A percentile compares a stretch with the other conserved stretches of the same genome.
Conservation (phyloP, 2,797 vertebrate genomes). For the Chlorospingus semifuscus region DNA sequence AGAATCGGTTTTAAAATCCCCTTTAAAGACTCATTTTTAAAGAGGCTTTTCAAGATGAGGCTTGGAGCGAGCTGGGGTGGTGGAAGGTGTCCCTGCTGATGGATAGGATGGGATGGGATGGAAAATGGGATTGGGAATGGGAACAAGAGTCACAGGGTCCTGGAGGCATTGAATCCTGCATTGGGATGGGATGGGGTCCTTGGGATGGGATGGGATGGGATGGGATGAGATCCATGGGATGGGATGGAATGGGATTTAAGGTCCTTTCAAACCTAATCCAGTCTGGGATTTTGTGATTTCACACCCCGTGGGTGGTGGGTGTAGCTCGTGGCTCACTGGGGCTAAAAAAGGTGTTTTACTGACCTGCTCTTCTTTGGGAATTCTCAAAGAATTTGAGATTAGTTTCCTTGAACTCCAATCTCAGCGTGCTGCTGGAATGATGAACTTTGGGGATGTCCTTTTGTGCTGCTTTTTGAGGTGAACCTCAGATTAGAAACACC, state of each 20-base stretch:
- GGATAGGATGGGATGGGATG: too few relatives aligned
- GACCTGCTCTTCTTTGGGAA: not conserved
- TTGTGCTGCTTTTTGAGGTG: not conserved
- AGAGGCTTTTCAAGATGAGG: not conserved
- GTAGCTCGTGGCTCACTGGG: not conserved
- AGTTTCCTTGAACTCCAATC: not conserved
- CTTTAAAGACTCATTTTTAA: rapidly evolving
- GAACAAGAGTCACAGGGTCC: too few relatives aligned
- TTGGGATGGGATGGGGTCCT: too few relatives aligned
- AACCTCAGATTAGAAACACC: not conserved
- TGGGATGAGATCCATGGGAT: too few relatives aligned
- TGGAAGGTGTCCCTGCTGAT: too few relatives aligned
- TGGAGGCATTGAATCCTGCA: too few relatives aligned
- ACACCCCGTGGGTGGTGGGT: rapidly evolving
- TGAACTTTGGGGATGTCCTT: not conserved
- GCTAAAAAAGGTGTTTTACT: not conserved
- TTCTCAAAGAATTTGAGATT: not conserved
- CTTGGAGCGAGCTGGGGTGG: too few relatives aligned
- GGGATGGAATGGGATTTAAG: not conserved
- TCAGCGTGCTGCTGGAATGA: not conserved
- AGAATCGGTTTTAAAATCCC: rapidly evolving
- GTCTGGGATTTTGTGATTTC: not conserved
- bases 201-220: too few relatives aligned
- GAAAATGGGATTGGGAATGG: too few relatives aligned
- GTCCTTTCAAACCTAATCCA: too few relatives aligned